Percentiles rank a stretch among this genome's conserved stretches.
phyloP scores from a whole-genome alignment of 23 tunicate genomes.

The Styela plicata region DNA sequence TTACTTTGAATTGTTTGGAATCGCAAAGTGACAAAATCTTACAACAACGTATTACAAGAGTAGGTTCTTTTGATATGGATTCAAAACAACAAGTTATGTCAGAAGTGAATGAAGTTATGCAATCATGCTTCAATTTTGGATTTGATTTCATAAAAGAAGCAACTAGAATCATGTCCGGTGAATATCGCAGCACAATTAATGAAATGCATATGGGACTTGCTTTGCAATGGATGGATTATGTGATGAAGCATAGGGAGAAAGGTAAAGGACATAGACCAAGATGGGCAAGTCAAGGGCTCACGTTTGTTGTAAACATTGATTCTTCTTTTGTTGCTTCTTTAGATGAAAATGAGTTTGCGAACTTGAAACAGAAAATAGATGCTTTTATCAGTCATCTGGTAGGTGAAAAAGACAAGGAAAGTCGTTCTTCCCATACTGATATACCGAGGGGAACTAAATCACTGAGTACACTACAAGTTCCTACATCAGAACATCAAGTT shows the following conservation, averaged over 20 bases:
- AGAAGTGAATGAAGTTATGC: constrained; percentile 54
- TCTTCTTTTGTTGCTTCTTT: constrained; percentile 25
- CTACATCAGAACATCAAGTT: constrained; percentile 1
- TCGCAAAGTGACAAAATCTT: constrained; percentile 20
- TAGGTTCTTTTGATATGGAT: constrained; percentile 17
- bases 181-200: constrained; percentile 38
- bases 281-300: constrained; percentile 88
- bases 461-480: constrained; percentile 3
- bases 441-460: background rate
- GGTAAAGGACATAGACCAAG: constrained; percentile 76
- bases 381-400: constrained; percentile 67
- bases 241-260: constrained; percentile 45
- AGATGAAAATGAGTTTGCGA: constrained; percentile 38
- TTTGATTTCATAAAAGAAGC: constrained; percentile 80
- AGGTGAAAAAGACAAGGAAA: constrained; percentile 21
- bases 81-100: constrained; percentile 22
- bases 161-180: constrained; percentile 58
- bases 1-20: background rate
- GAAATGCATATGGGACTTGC: constrained; percentile 43
- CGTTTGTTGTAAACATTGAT: constrained; percentile 52
- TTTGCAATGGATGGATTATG: constrained; percentile 77
- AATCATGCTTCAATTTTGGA: constrained; percentile 73
- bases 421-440: background rate
- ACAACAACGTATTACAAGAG: constrained; percentile 5
- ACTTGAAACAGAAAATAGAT: constrained; percentile 47